A percentile compares a stretch with the other conserved stretches of the same genome.
Conservation (phyloP, 2,888 invertebrate species). For the Allacma fusca region DNA sequence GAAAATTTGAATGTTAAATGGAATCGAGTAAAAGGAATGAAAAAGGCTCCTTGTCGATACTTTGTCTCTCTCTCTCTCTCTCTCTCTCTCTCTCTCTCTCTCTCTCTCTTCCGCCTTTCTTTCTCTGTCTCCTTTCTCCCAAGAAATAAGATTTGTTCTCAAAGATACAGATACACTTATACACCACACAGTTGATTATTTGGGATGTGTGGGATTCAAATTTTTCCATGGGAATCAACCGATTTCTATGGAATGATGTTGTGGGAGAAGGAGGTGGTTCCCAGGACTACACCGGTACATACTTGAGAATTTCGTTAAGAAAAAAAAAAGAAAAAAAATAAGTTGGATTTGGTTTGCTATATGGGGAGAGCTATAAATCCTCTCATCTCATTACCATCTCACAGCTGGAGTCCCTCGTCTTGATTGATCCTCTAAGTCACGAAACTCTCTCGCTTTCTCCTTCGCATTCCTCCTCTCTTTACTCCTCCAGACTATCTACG, state of each 20-base stretch:
- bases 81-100: no score
- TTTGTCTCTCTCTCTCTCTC: neutral
- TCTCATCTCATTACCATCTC: slow-evolving; percentile 58
- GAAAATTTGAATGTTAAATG: slow-evolving; percentile 16
- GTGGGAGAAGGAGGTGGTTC: neutral
- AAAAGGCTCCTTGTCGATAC: neutral
- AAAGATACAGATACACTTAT: neutral
- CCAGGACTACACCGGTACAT: neutral
- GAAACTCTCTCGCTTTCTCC: slow-evolving; percentile 26
- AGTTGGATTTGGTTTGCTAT: slow-evolving; percentile 29
- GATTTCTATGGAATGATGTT: slow-evolving; percentile 9
- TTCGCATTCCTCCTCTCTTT: neutral
- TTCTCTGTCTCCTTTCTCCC: neutral
- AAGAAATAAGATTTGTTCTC: no score
- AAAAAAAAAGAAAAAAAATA: slow-evolving; percentile 15
- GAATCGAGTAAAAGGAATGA: neutral
- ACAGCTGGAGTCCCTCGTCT: slow-evolving; percentile 57
- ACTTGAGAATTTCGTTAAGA: slow-evolving; percentile 3
- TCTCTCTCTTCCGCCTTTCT: neutral
- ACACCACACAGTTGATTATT: slow-evolving; percentile 2
- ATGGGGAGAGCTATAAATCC: slow-evolving; percentile 52
- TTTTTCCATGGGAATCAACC: slow-evolving; percentile 10
- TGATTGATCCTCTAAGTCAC: slow-evolving; percentile 58
- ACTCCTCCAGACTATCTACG: neutral
- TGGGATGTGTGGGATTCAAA: neutral